Conservation (phyloP, 2,797 vertebrate species). For the Protosalanx chinensis region DNA sequence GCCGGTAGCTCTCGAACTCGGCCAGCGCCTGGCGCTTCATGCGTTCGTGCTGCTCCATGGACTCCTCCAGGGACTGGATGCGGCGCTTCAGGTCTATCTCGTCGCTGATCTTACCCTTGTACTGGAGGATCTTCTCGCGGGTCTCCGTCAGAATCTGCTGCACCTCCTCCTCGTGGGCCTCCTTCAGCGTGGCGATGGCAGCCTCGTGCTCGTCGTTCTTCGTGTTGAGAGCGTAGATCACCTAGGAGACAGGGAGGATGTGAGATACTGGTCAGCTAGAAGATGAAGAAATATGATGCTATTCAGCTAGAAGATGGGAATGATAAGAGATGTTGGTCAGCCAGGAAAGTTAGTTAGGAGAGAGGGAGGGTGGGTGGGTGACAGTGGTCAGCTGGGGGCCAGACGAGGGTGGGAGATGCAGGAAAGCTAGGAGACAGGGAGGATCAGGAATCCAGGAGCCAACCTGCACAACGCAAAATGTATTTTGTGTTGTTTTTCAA, state of each 20-base stretch:
- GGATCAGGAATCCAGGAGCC: too few relatives aligned
- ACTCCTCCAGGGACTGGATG: slow-evolving; percentile 94
- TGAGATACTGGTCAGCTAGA: slow-evolving; percentile 9
- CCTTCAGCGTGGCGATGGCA: slow-evolving; percentile 92
- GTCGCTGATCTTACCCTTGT: slow-evolving; percentile 92
- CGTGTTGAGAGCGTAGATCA: slow-evolving; percentile 98
- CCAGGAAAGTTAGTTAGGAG: too few relatives aligned
- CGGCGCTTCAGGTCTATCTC: slow-evolving; percentile 92
- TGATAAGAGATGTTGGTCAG: too few relatives aligned
- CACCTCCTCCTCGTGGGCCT: slow-evolving; percentile 97
- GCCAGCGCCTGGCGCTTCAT: slow-evolving; percentile 94
- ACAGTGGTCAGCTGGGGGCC: too few relatives aligned
- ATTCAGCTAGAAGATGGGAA: neutral
- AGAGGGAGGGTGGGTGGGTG: too few relatives aligned
- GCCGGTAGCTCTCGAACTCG: slow-evolving; percentile 95
- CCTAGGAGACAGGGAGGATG: slow-evolving; percentile 66
- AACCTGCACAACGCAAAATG: too few relatives aligned
- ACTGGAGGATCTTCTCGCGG: slow-evolving; percentile 90
- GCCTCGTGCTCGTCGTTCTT: slow-evolving; percentile 98
- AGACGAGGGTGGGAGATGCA: too few relatives aligned
- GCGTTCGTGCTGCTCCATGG: slow-evolving; percentile 91
- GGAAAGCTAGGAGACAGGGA: too few relatives aligned
- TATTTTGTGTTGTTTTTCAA: too few relatives aligned
- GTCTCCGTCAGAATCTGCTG: slow-evolving; percentile 97
- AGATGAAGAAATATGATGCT: neutral